Evolutionary conservation across 2,797 vertebrate genomes (phyloP).

Genomic region (Falco naumanni): DNA sequence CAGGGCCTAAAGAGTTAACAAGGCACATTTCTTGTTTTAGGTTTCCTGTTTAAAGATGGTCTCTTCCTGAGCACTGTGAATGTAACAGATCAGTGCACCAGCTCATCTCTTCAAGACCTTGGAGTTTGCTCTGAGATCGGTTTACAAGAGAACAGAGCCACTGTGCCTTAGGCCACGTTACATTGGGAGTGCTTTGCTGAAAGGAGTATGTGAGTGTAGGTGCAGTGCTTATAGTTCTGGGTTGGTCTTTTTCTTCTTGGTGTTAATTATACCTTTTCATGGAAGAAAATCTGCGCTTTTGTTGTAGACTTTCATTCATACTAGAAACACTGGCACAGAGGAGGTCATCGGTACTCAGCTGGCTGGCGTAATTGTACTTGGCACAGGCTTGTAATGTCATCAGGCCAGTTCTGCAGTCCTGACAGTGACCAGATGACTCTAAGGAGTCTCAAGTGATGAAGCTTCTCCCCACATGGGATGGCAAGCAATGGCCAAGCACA

Average conservation of each 20-base stretch:
- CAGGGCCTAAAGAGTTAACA: slow-evolving; percentile 57
- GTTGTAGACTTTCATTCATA: background rate
- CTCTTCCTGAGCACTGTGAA: slow-evolving; percentile 1
- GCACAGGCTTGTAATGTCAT: background rate
- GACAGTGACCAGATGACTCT: background rate
- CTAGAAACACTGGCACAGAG: background rate
- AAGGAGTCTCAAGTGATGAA: background rate
- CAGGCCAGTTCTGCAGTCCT: background rate
- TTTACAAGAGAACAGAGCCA: background rate
- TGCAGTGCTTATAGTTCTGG: background rate
- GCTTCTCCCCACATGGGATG: background rate
- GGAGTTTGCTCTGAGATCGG: background rate
- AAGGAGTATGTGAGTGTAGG: background rate
- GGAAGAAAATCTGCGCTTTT: background rate
- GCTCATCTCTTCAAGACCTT: slow-evolving; percentile 41
- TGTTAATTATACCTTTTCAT: background rate
- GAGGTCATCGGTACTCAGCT: fast-evolving
- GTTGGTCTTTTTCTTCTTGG: background rate
- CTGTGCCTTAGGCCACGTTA: background rate
- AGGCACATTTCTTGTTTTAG: slow-evolving; percentile 49
- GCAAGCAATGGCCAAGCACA: background rate
- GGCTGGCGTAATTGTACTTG: background rate
- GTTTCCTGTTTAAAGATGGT: slow-evolving; percentile 60
- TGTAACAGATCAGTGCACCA: slow-evolving; percentile 29
- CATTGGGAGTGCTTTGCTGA: background rate